Base-by-base conservation (phyloP, 2,888 invertebrate genomes). In the Drosophila subsilvestris region DNA sequence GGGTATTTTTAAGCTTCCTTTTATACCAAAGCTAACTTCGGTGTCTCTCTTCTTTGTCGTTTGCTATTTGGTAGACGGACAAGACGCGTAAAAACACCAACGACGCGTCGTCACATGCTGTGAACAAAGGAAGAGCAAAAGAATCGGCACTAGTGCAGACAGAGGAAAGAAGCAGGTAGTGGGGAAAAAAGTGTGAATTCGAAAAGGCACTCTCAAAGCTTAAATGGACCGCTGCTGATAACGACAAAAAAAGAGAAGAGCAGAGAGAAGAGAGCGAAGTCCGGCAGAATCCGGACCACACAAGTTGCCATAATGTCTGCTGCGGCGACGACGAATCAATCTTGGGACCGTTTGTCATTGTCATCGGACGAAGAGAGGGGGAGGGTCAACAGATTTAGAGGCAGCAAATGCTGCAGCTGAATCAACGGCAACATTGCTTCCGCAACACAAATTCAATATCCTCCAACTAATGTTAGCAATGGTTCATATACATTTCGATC, bases 181-280 rank as follows among this genome's bases (percentile, higher is more conserved):
- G n/a, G n/a, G 29, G 29, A 68, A 85, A 85, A 81, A 86, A 85
- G 84, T 85, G 84, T 86, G 84, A 85, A 85, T 85, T 85, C 79
- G 86, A 86, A 81, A 85, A 85, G 78, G 84, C 86, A 86, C 84
- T 85, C 84, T 85, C 84, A 86, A 63, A 76, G 84, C 86, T 75
- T 86, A 85, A 85, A 85, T 85, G 79, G 77, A 69, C 62, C 66
- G 63, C 60, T 74, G 80, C 80, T 80, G 76, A 73, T 56, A 67
- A 55, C 63, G 32, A 37, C 45, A 20, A 60, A 42, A 60, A 12
- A 61, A 55, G 42, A 53, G 43, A 17, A 29, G 25, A 50, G 27
- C 42, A 56, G 45, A 50, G 47, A 56, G 47, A 74, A 48, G 43
- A 63, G 51, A 61, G 68, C 29, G 59, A 70, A 73, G 47, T 56